phyloP scores from a whole-genome alignment of 2,113 vertebrate genomes.

The Dolichallabes microphthalmus region DNA sequence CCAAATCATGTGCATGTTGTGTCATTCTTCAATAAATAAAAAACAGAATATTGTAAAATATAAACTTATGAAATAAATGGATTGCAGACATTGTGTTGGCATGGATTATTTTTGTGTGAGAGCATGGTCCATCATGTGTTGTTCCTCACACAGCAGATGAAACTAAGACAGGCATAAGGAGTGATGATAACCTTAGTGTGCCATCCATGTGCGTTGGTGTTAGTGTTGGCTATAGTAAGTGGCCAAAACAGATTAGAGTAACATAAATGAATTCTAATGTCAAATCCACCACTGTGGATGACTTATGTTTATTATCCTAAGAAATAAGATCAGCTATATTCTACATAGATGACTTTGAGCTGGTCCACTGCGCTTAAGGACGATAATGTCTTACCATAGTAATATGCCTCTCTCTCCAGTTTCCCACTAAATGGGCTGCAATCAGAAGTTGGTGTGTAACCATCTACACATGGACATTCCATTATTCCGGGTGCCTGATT shows the following conservation, averaged over 20 bases:
- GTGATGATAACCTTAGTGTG: background rate
- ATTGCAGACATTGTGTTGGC: background rate
- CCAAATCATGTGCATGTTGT: background rate
- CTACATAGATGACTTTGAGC: background rate
- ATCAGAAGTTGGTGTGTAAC: slow-evolving; percentile 67
- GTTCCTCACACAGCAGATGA: background rate
- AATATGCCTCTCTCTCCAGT: background rate
- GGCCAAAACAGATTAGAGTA: background rate
- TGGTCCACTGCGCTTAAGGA: background rate
- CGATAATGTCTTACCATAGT: slow-evolving; percentile 20
- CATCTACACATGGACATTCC: slow-evolving; percentile 73
- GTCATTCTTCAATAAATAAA: background rate
- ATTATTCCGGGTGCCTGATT: slow-evolving; percentile 74
- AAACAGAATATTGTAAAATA: no score
- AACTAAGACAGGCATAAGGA: background rate
- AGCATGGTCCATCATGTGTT: background rate
- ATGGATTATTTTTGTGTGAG: background rate
- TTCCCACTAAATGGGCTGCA: slow-evolving; percentile 64
- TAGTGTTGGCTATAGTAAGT: background rate
- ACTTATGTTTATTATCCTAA: background rate
- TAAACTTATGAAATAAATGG: background rate
- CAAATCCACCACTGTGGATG: background rate
- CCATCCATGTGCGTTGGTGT: background rate
- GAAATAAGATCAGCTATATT: background rate
- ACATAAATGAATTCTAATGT: background rate